Evolutionary conservation across 2,888 invertebrate species (phyloP).

Genomic region (Caenorhabditis afra): DNA sequence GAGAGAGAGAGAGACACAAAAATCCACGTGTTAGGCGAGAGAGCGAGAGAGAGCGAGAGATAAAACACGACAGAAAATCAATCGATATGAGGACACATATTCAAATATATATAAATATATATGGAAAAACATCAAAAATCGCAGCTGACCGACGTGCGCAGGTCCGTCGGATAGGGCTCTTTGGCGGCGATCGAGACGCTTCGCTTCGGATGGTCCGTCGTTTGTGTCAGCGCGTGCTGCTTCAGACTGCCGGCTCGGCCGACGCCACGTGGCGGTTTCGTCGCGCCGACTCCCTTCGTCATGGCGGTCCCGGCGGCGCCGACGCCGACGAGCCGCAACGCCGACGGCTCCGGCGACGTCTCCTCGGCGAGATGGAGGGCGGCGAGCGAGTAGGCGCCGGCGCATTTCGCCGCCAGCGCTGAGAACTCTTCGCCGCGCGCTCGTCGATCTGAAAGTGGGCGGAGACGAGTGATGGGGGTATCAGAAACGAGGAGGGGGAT

Average conservation of each 20-base stretch:
- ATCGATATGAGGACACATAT: no score
- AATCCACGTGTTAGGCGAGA: constrained; percentile 34
- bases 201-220: constrained; percentile 69
- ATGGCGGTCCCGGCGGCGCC: background rate
- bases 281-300: no score
- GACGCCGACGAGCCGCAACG: constrained; percentile 19
- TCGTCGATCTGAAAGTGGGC: constrained; percentile 54
- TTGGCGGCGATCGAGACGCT: constrained; percentile 53
- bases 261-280: constrained; percentile 45
- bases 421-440: constrained; percentile 66
- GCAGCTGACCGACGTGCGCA: constrained; percentile 69
- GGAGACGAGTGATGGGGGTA: no score
- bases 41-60: constrained; percentile 6
- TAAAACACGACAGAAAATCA: constrained; percentile 2
- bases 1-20: constrained; percentile 8
- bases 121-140: constrained; percentile 65
- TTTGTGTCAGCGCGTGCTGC: constrained; percentile 68
- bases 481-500: no score
- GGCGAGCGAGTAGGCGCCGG: constrained; percentile 70
- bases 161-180: constrained; percentile 60
- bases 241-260: constrained; percentile 63
- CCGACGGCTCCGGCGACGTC: constrained; percentile 44
- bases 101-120: no score
- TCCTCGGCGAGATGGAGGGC: constrained; percentile 67
- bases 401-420: constrained; percentile 69